Evolutionary conservation across 2,113 vertebrate genomes (phyloP).

Genomic region (Phaethornis superciliosus): DNA sequence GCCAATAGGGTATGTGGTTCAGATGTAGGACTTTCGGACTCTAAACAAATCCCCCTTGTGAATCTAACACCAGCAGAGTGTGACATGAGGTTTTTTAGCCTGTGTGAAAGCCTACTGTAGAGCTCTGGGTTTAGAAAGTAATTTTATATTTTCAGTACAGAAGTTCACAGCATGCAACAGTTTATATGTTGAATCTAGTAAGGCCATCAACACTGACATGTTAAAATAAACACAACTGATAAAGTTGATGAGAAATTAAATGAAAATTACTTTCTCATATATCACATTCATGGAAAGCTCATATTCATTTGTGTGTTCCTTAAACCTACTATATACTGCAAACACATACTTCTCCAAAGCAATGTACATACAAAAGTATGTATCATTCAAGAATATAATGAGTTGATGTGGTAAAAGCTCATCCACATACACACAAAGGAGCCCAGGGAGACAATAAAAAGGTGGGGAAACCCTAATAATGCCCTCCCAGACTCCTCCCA

Average conservation of each 20-base stretch:
- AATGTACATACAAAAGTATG: neutral
- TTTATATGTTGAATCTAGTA: neutral
- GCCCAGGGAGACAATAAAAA: neutral
- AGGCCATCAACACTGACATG: neutral
- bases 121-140: neutral
- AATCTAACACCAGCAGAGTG: neutral
- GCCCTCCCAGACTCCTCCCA: neutral
- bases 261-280: neutral
- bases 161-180: neutral
- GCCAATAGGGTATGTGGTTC: neutral
- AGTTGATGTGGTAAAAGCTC: neutral
- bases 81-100: neutral
- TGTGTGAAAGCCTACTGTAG: neutral
- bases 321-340: neutral
- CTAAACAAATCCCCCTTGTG: neutral
- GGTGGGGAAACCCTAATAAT: neutral
- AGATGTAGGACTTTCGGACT: neutral
- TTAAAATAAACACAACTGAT: neutral
- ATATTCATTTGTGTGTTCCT: neutral
- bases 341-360: neutral
- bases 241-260: neutral
- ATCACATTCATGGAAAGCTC: neutral
- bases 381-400: neutral
- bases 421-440: neutral
- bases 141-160: neutral